phyloP scores from a whole-genome alignment of 2,113 vertebrate species.

The Crotalus helleri region DNA sequence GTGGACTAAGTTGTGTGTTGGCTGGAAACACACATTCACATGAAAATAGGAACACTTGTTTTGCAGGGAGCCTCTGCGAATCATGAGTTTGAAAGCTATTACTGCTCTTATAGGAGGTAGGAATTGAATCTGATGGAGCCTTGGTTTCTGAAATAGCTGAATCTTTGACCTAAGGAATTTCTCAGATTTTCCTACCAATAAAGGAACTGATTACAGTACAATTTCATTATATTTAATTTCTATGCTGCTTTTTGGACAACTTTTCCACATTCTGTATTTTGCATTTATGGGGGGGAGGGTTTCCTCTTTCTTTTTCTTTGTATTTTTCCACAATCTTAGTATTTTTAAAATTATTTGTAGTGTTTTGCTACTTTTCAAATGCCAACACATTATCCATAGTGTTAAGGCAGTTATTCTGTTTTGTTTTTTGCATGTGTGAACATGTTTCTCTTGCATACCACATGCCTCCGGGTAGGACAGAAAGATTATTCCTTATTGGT shows the following conservation, averaged over 20 bases:
- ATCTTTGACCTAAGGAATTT: constrained; percentile 52
- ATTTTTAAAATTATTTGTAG: constrained; percentile 23
- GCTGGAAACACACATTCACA: neutral
- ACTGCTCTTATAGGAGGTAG: neutral
- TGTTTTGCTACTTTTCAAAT: neutral
- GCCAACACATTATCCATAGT: neutral
- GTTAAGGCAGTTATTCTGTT: neutral
- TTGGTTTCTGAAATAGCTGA: constrained; percentile 62
- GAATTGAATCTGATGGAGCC: neutral
- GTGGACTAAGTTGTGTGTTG: rapidly evolving
- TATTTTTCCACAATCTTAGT: neutral
- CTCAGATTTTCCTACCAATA: constrained; percentile 9
- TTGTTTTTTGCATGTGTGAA: neutral
- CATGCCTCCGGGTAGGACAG: neutral
- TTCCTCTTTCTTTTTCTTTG: neutral
- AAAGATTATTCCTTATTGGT: neutral
- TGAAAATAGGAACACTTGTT: neutral
- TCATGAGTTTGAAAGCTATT: rapidly evolving
- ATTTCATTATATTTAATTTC: neutral
- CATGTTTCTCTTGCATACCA: neutral
- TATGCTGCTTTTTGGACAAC: neutral
- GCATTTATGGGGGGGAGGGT: neutral
- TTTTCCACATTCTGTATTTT: neutral
- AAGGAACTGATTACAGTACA: neutral
- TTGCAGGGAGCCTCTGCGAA: neutral